Evolutionary conservation across 2,888 invertebrate genomes (phyloP).

Genomic region (Carpatolechia fugitivella): DNA sequence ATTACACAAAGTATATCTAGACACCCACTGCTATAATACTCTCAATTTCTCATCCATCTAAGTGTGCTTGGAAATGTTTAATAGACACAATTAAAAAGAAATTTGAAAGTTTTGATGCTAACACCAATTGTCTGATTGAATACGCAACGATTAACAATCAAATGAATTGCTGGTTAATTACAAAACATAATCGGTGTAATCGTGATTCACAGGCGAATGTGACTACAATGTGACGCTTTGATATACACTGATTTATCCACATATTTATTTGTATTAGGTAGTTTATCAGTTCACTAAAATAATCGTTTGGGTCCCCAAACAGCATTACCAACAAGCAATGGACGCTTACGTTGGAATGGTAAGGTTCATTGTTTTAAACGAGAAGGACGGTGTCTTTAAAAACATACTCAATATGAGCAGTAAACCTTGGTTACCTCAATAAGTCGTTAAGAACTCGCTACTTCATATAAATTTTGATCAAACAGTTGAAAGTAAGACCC

Average conservation of each 20-base stretch:
- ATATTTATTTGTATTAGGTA: not conserved
- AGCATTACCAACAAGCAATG: not conserved
- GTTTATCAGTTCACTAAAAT: too few species aligned
- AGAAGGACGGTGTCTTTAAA: not conserved
- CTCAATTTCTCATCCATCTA: not conserved
- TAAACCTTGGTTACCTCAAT: not conserved
- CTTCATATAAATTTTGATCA: constrained; percentile 4
- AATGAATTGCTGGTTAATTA: not conserved
- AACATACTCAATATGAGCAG: not conserved
- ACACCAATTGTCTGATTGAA: constrained; percentile 2
- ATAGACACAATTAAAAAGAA: not conserved
- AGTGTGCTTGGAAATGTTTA: not conserved
- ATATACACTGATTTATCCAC: too few species aligned
- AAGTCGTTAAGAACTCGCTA: not conserved
- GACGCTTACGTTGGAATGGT: not conserved
- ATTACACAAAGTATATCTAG: too few species aligned
- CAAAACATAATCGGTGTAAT: not conserved
- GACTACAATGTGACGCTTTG: too few species aligned
- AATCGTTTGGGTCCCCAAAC: too few species aligned
- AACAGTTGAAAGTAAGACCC: constrained; percentile 26
- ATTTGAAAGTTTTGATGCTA: not conserved
- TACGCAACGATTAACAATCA: constrained; percentile 1
- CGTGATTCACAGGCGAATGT: not conserved
- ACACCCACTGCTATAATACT: not conserved
- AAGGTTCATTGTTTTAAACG: constrained; percentile 1